A percentile compares a stretch with the other conserved stretches of the same genome.
These are phyloP conservation scores for Sorex fumeus DNA, from an alignment of 2,113 vertebrate genomes.

Conservation along the genomic window DNA sequence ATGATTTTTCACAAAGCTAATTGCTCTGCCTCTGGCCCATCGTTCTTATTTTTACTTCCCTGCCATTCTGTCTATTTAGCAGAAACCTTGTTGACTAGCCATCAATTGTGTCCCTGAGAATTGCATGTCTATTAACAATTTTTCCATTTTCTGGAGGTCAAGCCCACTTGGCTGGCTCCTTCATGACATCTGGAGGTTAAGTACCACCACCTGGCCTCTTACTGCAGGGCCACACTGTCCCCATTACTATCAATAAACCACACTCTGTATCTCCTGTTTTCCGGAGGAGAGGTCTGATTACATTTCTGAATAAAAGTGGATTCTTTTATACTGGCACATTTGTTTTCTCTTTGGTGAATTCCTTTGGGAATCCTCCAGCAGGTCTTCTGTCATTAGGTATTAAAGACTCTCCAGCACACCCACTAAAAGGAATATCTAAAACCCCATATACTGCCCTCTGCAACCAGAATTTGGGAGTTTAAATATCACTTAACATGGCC, in stretches of 20 bases:
- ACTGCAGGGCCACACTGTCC: neutral
- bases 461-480: neutral
- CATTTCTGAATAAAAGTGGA: neutral
- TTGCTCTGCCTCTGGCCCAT: neutral
- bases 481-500: neutral
- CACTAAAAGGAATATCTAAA: neutral
- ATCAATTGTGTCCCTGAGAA: neutral
- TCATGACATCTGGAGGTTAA: slow-evolving; percentile 37
- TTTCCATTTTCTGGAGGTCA: slow-evolving; percentile 1
- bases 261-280: neutral
- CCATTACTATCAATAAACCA: neutral
- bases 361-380: neutral
- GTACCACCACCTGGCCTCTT: neutral
- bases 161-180: neutral
- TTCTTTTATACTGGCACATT: neutral
- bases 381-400: neutral
- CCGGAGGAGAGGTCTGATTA: neutral
- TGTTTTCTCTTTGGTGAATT: neutral
- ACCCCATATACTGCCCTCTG: neutral
- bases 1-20: neutral
- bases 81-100: neutral
- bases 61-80: neutral
- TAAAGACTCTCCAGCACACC: neutral
- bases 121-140: neutral
- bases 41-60: neutral